Percentiles rank a stretch among this genome's conserved stretches.
These are phyloP conservation scores for Lasioglossum pauxillum DNA, from an alignment of 2,888 invertebrate genomes.

Conservation along the genomic window DNA sequence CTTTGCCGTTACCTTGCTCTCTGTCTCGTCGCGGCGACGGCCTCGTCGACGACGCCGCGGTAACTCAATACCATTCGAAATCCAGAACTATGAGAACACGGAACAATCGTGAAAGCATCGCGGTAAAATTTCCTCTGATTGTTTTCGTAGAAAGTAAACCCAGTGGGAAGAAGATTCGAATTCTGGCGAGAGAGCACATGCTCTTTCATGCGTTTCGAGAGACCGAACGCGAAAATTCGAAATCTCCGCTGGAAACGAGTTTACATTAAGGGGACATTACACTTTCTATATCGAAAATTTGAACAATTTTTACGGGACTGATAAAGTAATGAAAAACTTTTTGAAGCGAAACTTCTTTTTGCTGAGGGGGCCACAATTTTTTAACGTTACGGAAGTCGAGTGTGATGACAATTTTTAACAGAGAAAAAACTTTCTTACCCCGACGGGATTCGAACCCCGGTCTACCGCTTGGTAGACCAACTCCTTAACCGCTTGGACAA, in stretches of 20 bases:
- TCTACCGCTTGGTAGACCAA: too few relatives aligned
- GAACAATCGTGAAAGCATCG: constrained; percentile 81
- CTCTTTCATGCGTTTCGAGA: constrained; percentile 31
- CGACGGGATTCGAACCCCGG: too few relatives aligned
- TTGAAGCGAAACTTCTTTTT: too few relatives aligned
- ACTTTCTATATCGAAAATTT: too few relatives aligned
- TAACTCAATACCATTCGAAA: constrained; percentile 65
- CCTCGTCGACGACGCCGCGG: constrained; percentile 28
- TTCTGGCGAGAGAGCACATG: constrained; percentile 42
- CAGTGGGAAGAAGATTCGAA: constrained; percentile 56
- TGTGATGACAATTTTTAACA: too few relatives aligned
- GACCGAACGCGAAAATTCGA: background rate
- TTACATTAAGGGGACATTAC: too few relatives aligned
- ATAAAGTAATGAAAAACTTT: too few relatives aligned
- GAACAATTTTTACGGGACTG: too few relatives aligned
- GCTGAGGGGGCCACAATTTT: too few relatives aligned
- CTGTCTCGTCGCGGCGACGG: background rate
- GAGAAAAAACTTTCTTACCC: too few relatives aligned
- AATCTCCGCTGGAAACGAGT: background rate
- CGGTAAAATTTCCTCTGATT: constrained; percentile 67
- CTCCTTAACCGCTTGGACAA: too few relatives aligned
- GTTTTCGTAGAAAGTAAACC: constrained; percentile 79
- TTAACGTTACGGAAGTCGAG: too few relatives aligned
- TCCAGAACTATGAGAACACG: constrained; percentile 67
- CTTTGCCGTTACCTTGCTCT: constrained; percentile 59